Evolutionary conservation across 2,888 invertebrate genomes (phyloP), one percentile per base, ranked within the genome.

Genomic region (Xestia ashworthii): DNA sequence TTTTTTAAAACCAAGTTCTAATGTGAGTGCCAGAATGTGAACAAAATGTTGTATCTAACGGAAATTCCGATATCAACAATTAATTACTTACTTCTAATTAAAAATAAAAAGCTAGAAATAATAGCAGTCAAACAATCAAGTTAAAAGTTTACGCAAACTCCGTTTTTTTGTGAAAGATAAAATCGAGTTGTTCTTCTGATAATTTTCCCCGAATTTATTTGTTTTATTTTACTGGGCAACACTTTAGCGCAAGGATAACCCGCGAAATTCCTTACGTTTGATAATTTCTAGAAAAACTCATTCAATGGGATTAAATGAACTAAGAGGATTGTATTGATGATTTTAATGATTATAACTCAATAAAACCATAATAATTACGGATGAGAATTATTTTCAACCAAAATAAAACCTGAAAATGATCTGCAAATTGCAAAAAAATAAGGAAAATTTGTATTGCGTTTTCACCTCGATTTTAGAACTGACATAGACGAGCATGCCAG

Each of bases 111-210:
- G 9, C 12, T 12, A n/a, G 25, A n/a, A 55, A n/a, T 55, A n/a
- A 55, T 55, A 55, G 55, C 25, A 32, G 32, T 16, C 32, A 16
- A 60, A 60, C 16, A 9, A 32, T 19, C 1, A 9, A 60, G 25
- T 6, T 58, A 3, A 32, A 32, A 60, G 3, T 32, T 32, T 16
- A 32, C 2, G 32, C 16, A 60, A 60, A 32, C 0, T 16, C 1
- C n/a, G 16, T 60, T 16, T 32, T 58, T 16, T 8, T 1, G 8
- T 12, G 41, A 64, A 41, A 22, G 0, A 9, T n/a, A 25, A 25
- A 25, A 16, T 1, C 1, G 0, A 22, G 14, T n/a, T 8, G 12
- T n/a, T n/a, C n/a, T n/a, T 12, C 8, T 44, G n/a, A 2, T 2
- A 44, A 65, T 44, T 65, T n/a, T 65, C 44, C 65, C 65, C 44